Conservation (phyloP, 2,797 vertebrate species). For the Hydrophis major region DNA sequence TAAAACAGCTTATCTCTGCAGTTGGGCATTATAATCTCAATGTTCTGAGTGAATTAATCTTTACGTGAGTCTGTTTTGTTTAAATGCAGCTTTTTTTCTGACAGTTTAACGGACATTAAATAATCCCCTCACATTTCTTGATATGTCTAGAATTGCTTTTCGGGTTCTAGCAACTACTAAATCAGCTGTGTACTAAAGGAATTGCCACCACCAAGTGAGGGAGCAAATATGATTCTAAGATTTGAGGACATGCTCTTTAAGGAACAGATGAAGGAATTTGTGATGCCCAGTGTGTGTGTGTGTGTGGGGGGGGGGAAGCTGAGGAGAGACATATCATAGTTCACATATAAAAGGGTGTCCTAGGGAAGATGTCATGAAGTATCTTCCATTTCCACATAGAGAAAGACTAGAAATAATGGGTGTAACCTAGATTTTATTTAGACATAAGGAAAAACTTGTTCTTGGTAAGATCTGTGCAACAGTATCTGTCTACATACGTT, state of each 20-base stretch:
- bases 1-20: background rate
- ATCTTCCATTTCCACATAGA: background rate
- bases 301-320: accelerated
- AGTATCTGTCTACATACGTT: background rate
- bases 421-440: background rate
- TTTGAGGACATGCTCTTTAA: background rate
- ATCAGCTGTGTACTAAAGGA: background rate
- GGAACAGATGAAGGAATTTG: background rate
- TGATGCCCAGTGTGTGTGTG: background rate
- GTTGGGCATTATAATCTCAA: background rate
- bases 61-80: background rate
- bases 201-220: background rate
- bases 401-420: background rate
- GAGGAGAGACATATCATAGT: background rate
- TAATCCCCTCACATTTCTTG: background rate
- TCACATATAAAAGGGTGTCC: background rate
- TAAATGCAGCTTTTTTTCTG: background rate
- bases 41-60: background rate
- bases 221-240: background rate
- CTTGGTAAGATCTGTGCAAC: background rate
- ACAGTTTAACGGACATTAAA: background rate
- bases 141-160: background rate
- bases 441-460: background rate
- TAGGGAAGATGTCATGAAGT: background rate
- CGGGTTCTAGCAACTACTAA: background rate